Conservation (phyloP, 2,888 invertebrate species). For the Gastrophysa polygoni region DNA sequence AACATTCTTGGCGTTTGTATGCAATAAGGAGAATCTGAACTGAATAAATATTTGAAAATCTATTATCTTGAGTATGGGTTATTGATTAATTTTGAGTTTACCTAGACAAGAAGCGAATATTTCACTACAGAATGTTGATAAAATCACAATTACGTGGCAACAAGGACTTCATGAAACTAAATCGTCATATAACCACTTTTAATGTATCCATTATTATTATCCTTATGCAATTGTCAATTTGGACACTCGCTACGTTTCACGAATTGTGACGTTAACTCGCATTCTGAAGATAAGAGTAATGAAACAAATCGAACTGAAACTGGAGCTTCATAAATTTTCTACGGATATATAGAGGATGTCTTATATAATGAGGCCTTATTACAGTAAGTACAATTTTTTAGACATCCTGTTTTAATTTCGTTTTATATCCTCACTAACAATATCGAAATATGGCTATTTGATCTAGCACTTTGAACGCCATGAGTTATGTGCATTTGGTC, state of each 20-base stretch:
- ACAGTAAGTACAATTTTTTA: constrained; percentile 14
- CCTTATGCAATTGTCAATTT: not conserved
- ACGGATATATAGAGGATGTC: too few relatives aligned
- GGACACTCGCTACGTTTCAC: constrained; percentile 1
- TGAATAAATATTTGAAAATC: constrained; percentile 15
- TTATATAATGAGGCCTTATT: constrained; percentile 5
- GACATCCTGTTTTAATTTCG: constrained; percentile 2
- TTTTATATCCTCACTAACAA: not conserved
- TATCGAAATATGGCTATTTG: not conserved
- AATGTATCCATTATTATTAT: not conserved
- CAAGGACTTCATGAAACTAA: not conserved
- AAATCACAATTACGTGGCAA: constrained; percentile 24
- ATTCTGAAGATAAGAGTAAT: constrained; percentile 18
- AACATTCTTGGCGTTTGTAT: constrained; percentile 8
- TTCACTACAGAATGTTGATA: constrained; percentile 20
- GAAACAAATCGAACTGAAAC: not conserved
- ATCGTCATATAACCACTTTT: not conserved
- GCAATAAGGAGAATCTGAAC: not conserved
- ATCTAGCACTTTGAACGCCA: too few relatives aligned
- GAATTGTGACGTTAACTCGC: constrained; percentile 22
- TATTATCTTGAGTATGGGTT: constrained; percentile 10
- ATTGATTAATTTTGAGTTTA: constrained; percentile 5
- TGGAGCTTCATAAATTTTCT: too few relatives aligned
- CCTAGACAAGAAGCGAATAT: not conserved
- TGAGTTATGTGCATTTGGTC: too few relatives aligned